These are phyloP conservation scores for Nixonia krombeini DNA, from an alignment of 1,140 invertebrate species.

Conservation along the genomic window DNA sequence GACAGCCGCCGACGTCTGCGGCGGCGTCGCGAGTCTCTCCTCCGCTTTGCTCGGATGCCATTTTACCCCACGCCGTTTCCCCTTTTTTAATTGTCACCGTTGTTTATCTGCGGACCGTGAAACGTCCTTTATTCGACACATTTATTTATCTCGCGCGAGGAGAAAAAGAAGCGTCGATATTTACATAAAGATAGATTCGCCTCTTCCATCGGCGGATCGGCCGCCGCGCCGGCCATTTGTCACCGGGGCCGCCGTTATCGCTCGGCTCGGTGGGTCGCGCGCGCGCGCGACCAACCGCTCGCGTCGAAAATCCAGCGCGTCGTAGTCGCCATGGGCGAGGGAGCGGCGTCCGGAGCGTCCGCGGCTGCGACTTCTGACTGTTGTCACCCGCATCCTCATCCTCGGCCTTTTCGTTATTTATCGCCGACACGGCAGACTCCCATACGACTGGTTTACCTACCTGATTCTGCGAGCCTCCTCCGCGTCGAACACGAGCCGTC, in stretches of 20 bases:
- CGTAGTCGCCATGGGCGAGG: constrained; percentile 26
- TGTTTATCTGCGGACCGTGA: no score
- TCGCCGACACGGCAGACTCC: constrained; percentile 44
- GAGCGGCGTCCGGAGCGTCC: constrained; percentile 40
- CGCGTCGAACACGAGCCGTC: constrained; percentile 48
- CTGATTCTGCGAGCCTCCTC: constrained; percentile 48
- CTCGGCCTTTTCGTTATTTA: constrained; percentile 45
- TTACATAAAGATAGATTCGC: no score
- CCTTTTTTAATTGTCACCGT: no score
- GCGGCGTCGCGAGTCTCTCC: constrained; percentile 22
- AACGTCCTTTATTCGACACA: no score
- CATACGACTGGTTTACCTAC: constrained; percentile 49
- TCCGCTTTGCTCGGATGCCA: no score
- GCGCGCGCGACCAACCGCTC: no score
- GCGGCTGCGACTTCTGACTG: constrained; percentile 50
- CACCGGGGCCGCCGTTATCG: constrained; percentile 46
- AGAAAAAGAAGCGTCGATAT: no score
- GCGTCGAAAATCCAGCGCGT: constrained; percentile 44
- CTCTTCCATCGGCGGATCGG: constrained; percentile 8
- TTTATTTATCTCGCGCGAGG: no score
- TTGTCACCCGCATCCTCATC: constrained; percentile 48
- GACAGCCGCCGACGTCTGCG: constrained; percentile 43
- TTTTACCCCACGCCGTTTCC: no score
- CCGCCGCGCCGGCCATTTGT: constrained; percentile 40
- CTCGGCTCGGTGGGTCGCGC: no score